Percentiles rank a stretch among this genome's conserved stretches.
phyloP scores from a whole-genome alignment of 2,113 vertebrate genomes.

The Prietella phreatophila region DNA sequence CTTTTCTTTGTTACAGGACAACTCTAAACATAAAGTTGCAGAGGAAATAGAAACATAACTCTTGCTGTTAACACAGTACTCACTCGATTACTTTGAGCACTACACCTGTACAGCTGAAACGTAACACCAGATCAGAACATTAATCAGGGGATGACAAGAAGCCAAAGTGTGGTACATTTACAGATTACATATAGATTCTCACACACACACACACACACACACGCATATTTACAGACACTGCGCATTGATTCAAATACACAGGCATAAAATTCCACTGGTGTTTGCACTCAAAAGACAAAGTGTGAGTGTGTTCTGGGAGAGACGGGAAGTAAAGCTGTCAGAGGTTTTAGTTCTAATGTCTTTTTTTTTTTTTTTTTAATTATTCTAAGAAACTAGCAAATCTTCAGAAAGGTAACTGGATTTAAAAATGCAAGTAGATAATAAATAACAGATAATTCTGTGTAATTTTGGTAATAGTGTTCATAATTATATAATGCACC shows the following conservation, averaged over 20 bases:
- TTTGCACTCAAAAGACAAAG: slow-evolving; percentile 22
- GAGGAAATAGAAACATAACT: slow-evolving; percentile 59
- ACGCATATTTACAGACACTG: slow-evolving; percentile 58
- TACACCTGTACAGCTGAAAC: neutral
- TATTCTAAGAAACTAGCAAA: slow-evolving; percentile 11
- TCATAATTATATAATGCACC: neutral
- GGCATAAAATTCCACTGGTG: slow-evolving; percentile 48
- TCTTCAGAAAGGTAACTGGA: neutral
- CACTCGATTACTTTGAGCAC: neutral
- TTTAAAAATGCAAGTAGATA: neutral
- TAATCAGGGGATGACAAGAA: neutral
- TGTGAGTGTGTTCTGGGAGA: slow-evolving; percentile 38
- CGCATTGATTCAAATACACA: slow-evolving; percentile 55
- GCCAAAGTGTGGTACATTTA: slow-evolving; percentile 40
- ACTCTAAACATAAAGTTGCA: slow-evolving; percentile 51
- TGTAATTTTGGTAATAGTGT: neutral
- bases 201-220: slow-evolving; percentile 12
- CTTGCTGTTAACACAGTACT: neutral
- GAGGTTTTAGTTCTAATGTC: neutral
- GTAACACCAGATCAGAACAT: slow-evolving; percentile 9
- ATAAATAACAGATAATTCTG: neutral
- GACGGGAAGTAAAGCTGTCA: slow-evolving; percentile 14
- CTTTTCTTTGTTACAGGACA: slow-evolving; percentile 52
- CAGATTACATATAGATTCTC: slow-evolving; percentile 57
- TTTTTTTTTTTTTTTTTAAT: neutral